phyloP scores from a whole-genome alignment of 2,797 vertebrate species.

The Furcifer pardalis region DNA sequence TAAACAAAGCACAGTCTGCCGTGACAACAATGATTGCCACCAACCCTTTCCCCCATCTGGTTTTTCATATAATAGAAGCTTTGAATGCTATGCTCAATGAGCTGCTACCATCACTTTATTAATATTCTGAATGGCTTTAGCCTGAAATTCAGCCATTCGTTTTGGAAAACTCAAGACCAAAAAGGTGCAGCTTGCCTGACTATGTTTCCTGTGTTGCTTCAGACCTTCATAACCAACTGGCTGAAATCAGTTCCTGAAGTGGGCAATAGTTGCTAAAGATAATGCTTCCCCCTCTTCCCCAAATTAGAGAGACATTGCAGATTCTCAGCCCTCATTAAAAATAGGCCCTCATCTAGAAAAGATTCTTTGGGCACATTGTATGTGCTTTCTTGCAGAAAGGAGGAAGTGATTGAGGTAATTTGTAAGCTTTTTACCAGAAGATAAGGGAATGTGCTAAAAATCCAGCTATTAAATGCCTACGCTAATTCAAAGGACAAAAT shows the following conservation, averaged over 20 bases:
- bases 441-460: neutral
- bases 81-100: conserved; percentile 22
- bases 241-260: neutral
- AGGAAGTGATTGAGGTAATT: neutral
- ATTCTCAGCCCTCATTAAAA: conserved; percentile 4
- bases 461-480: fast-evolving
- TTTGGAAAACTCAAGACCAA: neutral
- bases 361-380: neutral
- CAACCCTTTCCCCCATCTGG: conserved; percentile 11
- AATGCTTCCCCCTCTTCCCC: neutral
- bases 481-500: neutral
- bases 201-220: conserved; percentile 6
- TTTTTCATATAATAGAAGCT: conserved; percentile 3
- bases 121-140: neutral
- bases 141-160: conserved; percentile 10
- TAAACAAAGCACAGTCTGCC: neutral
- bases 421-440: neutral
- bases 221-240: neutral
- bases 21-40: neutral
- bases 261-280: neutral
- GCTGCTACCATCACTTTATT: neutral
- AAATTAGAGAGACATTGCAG: neutral
- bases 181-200: conserved; percentile 16
- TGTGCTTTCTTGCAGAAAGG: neutral
- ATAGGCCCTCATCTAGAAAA: conserved; percentile 11